Base-by-base conservation (phyloP, 1,140 invertebrate genomes). In the Andricus grossulariae region DNA sequence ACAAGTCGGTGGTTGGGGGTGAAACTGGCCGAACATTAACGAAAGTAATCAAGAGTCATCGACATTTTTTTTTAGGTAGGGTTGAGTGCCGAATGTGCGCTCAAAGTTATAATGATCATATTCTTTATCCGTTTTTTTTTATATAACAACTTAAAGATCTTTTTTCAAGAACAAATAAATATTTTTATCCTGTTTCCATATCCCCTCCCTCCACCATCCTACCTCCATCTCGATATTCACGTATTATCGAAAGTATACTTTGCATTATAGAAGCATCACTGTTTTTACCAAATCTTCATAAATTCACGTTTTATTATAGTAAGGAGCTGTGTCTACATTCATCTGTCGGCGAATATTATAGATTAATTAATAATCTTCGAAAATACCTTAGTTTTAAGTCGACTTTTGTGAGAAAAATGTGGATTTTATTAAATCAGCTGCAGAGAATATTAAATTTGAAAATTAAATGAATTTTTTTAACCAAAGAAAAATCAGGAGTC, bases 121-220 rank as follows among this genome's bases (percentile, higher is more conserved):
- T 91, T 91, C 90, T 91, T 91, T 90, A 89, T 91, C 89, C 88
- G 84, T 90, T 83, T 85, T 77, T 86, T 81, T 73, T 50, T 8
- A 32, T 81, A 82, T 88, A 79, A 74, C 74, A 80, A 83, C 52
- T 72, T 50, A 50, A 57, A 78, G 50, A 19, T 50, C 15, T 66
- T 21, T 66, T 19, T 66, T 71, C 19, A 72, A 77, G 54, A 52
- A 21, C 73, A 54, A 13, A 60, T 82, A 73, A 72, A 79, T 75
- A 77, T 77, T 82, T 7, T 66, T 66, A 32, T 66, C 60, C 60
- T 16, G 45, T 32, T 66, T 66, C 60, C 60, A 39, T 32, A 66
- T 32, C 60, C 81, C 77, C 81, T 88, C 88, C 89, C 88, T 90
- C 89, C 88, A 88, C 85, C 87, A 90, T 88, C 84, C 89, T 52